Base-by-base conservation (phyloP, 2,797 vertebrate genomes). In the Rallus crepitans region DNA sequence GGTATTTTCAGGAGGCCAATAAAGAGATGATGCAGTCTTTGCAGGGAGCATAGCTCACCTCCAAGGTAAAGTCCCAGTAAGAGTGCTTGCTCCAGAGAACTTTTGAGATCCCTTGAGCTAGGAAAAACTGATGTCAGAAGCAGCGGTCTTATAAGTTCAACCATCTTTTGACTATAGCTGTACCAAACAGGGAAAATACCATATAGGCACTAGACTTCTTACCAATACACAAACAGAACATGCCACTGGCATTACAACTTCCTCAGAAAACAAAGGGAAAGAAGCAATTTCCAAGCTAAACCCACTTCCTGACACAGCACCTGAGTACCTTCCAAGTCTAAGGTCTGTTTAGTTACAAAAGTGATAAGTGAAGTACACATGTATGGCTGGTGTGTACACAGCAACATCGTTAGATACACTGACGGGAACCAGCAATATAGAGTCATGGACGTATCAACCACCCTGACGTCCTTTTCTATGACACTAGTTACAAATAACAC, bases 361-460 rank as follows among this genome's bases (percentile, higher is more conserved):
- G 31, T 1, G 25, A 47, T 0, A 1, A 73, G 17, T 12, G 50
- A 73, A 50, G 0, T 8, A 30, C 33, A 12, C 0, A 3, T 17
- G 27, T 17, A 53, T 15, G 27, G 50, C 28, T 9, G 30, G 25
- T n/a, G 40, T 60, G 45, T 16, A 16, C 21, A 59, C 5, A 64
- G 23, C 25, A 63, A 63, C 12, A 31, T 53, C 45, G 6, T 89
- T 19, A 68, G 47, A 28, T 6, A 42, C 21, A 59, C n/a, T 56
- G 42, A 24, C 0, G 1, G 69, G 57, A 75, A 52, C 8, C 2
- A 4, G 31, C 27, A 39, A 14, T 19, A 50, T 20, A 64, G 42
- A 52, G 15, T 11, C 47, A 15, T 4, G 19, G 57, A 47, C 12
- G 53, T 27, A n/a, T 20, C 82, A 69, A 16, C 13, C 7, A 66